Percentiles rank a stretch among this genome's conserved stretches.
Conservation (phyloP, 1,140 invertebrate genomes). For the Drosophila gunungcola region DNA sequence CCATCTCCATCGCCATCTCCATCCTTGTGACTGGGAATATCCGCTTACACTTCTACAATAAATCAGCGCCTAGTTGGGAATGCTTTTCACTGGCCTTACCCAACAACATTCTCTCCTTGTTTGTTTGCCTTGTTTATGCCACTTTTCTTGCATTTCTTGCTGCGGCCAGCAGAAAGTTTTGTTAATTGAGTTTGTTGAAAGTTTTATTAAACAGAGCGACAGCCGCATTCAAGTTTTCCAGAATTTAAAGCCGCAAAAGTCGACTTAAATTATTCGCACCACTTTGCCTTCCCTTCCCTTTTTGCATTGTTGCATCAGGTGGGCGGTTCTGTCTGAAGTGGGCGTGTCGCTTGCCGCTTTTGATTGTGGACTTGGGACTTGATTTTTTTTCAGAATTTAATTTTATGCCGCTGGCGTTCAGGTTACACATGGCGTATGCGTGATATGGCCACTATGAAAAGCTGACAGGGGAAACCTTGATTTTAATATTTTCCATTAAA, state of each 20-base stretch:
- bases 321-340: slow-evolving; percentile 5
- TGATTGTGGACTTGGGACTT: not conserved
- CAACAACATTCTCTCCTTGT: slow-evolving; percentile 31
- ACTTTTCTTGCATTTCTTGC: slow-evolving; percentile 81
- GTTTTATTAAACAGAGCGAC: slow-evolving; percentile 81
- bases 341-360: not conserved
- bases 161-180: slow-evolving; percentile 76
- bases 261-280: slow-evolving; percentile 41
- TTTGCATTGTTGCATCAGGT: slow-evolving; percentile 38
- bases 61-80: slow-evolving; percentile 76
- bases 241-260: slow-evolving; percentile 69
- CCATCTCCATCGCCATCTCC: slow-evolving; percentile 8
- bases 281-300: not conserved
- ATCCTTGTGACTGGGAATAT: slow-evolving; percentile 56
- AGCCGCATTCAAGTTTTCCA: slow-evolving; percentile 71
- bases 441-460: not conserved
- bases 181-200: slow-evolving; percentile 83
- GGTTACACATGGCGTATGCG: slow-evolving; percentile 6
- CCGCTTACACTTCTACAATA: slow-evolving; percentile 80
- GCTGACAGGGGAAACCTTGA: not conserved
- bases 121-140: slow-evolving; percentile 82
- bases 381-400: slow-evolving; percentile 3
- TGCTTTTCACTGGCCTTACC: slow-evolving; percentile 19
- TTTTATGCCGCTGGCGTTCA: not conserved
- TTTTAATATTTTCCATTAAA: slow-evolving; percentile 1